These are phyloP conservation scores for Rhorus exstirpatorius DNA, from an alignment of 2,888 invertebrate genomes.

Conservation along the genomic window DNA sequence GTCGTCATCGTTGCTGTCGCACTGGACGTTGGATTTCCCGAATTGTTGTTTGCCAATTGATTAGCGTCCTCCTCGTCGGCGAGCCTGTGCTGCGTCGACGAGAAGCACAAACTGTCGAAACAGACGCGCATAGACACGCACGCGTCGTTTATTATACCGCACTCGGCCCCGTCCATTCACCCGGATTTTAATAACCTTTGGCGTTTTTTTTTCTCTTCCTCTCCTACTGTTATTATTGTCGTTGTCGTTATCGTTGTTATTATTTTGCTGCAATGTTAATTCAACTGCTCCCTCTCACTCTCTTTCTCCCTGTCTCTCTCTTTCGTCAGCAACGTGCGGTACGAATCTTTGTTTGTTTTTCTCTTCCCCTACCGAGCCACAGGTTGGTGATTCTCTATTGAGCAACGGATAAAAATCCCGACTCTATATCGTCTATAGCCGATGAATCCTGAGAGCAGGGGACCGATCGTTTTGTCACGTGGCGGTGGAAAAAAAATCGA, in stretches of 20 bases:
- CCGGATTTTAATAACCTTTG: constrained; percentile 49
- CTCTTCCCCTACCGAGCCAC: constrained; percentile 1
- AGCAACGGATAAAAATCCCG: constrained; percentile 7
- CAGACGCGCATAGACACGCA: constrained; percentile 96
- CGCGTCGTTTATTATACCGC: constrained; percentile 83
- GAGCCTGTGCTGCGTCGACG: constrained; percentile 92
- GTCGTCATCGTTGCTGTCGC: constrained; percentile 65
- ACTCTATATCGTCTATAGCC: neutral
- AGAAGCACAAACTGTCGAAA: constrained; percentile 96
- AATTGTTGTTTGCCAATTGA: constrained; percentile 76
- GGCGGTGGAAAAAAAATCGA: constrained; percentile 11
- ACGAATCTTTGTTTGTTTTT: neutral
- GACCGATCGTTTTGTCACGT: constrained; percentile 21
- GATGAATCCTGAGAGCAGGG: neutral
- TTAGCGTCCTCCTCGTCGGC: constrained; percentile 92
- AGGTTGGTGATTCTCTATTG: neutral
- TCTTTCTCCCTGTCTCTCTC: neutral
- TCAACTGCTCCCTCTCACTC: neutral
- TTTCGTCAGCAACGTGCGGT: neutral
- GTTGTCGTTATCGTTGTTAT: neutral
- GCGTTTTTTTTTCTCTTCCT: neutral
- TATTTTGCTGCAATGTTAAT: neutral
- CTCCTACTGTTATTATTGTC: neutral
- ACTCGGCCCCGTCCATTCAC: constrained; percentile 85
- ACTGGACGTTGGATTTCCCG: constrained; percentile 35